Conservation (phyloP, 2,888 invertebrate genomes). For the Aleiodes leptofemur region DNA sequence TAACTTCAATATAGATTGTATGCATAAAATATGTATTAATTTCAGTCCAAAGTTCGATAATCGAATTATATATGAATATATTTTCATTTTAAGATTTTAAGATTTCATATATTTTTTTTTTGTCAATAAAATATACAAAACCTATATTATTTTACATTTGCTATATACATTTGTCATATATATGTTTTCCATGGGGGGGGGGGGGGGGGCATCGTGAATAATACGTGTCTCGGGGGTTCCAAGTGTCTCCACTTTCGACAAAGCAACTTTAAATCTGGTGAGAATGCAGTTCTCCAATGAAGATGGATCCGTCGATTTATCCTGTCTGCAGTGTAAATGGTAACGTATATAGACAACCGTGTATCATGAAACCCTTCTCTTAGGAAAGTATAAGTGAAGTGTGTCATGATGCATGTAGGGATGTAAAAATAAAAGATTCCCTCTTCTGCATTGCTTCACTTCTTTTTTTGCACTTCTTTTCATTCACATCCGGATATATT, state of each 20-base stretch:
- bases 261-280: neutral
- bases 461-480: conserved; percentile 11
- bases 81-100: no score
- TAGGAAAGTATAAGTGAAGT: conserved; percentile 29
- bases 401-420: conserved; percentile 33
- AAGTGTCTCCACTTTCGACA: conserved; percentile 37
- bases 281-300: conserved; percentile 50
- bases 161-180: no score
- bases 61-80: no score
- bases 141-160: no score
- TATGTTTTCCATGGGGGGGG: no score
- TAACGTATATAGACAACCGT: conserved; percentile 8
- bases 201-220: conserved; percentile 11
- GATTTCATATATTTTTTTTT: no score
- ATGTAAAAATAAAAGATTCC: conserved; percentile 38
- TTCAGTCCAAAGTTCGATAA: no score
- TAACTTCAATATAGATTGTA: no score
- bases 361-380: conserved; percentile 15
- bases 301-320: conserved; percentile 42
- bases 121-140: no score
- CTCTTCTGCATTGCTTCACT: conserved; percentile 13
- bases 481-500: conserved; percentile 13
- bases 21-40: no score
- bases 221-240: conserved; percentile 44
- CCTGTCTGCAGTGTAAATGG: conserved; percentile 26